A percentile compares a stretch with the other conserved stretches of the same genome.
phyloP scores from a whole-genome alignment of 2,797 vertebrate species.

The Arctocebus calabarensis region DNA sequence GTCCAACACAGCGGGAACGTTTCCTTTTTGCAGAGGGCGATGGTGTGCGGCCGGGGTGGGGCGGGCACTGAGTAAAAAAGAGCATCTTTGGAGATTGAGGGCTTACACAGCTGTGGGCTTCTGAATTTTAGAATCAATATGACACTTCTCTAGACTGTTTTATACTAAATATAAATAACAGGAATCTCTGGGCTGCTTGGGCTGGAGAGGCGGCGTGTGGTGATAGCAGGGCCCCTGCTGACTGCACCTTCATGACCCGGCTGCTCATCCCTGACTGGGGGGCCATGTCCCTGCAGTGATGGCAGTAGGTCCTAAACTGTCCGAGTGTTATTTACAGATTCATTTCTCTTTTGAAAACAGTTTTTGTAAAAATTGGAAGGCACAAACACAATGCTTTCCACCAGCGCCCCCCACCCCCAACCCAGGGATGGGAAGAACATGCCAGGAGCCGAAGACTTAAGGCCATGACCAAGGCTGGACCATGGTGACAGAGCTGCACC shows the following conservation, averaged over 20 bases:
- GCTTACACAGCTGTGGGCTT: not conserved
- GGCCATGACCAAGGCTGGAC: not conserved
- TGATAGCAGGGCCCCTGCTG: fast-evolving
- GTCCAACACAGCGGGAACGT: not conserved
- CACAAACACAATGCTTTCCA: fast-evolving
- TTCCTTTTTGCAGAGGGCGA: not conserved
- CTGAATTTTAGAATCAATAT: not conserved
- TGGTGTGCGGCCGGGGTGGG: not conserved
- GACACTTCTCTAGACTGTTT: not conserved
- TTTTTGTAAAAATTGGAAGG: not conserved
- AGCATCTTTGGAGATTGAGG: not conserved
- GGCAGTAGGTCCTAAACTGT: not conserved
- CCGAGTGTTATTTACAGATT: not conserved
- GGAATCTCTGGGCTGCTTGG: not conserved
- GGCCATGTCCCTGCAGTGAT: not conserved
- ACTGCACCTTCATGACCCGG: fast-evolving
- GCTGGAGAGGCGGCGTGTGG: no score
- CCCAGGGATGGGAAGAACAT: not conserved
- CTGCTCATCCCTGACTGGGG: no score
- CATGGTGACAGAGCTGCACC: no score
- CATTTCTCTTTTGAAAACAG: not conserved
- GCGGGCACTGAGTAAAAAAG: not conserved
- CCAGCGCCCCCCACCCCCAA: not conserved
- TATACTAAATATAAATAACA: not conserved
- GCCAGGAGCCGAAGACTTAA: not conserved